A percentile compares a stretch with the other conserved stretches of the same genome.
Conservation (phyloP, 2,888 invertebrate species). For the Pollenia griseotomentosa region DNA sequence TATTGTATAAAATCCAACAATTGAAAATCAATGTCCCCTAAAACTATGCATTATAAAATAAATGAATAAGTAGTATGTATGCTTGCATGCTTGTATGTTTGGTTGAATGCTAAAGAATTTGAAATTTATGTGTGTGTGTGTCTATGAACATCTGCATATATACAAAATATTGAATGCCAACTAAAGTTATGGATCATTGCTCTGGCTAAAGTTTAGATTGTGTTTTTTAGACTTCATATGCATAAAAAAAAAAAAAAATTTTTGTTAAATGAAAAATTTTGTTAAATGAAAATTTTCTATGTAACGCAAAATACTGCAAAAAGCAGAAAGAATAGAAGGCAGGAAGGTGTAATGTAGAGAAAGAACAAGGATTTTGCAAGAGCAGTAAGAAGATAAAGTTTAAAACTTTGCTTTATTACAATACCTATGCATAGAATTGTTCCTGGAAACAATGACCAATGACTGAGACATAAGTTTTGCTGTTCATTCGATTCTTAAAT, state of each 20-base stretch:
- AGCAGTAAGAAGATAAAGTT: too few species aligned
- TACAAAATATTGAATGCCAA: conserved; percentile 50
- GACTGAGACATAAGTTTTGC: too few species aligned
- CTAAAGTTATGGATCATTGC: conserved; percentile 66
- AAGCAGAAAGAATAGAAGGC: too few species aligned
- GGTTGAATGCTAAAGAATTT: background rate
- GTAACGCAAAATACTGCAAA: too few species aligned
- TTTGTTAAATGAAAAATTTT: conserved; percentile 42
- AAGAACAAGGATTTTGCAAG: too few species aligned
- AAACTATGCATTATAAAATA: conserved; percentile 69
- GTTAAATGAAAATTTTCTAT: too few species aligned
- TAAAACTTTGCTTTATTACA: too few species aligned
- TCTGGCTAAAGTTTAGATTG: conserved; percentile 60
- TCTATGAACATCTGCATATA: background rate
- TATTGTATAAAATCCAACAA: conserved; percentile 65
- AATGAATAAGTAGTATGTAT: conserved; percentile 55
- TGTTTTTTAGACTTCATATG: conserved; percentile 22
- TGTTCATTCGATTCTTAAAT: too few species aligned
- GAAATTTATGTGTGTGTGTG: background rate
- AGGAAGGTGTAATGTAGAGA: too few species aligned
- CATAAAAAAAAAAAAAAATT: background rate
- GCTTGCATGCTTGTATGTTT: background rate
- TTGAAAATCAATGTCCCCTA: conserved; percentile 72
- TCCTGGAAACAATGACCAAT: too few species aligned
- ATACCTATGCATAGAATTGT: too few species aligned